A percentile compares a stretch with the other conserved stretches of the same genome.
phyloP scores from a whole-genome alignment of 2,888 invertebrate species.

The Minunthozetes semirufus region DNA sequence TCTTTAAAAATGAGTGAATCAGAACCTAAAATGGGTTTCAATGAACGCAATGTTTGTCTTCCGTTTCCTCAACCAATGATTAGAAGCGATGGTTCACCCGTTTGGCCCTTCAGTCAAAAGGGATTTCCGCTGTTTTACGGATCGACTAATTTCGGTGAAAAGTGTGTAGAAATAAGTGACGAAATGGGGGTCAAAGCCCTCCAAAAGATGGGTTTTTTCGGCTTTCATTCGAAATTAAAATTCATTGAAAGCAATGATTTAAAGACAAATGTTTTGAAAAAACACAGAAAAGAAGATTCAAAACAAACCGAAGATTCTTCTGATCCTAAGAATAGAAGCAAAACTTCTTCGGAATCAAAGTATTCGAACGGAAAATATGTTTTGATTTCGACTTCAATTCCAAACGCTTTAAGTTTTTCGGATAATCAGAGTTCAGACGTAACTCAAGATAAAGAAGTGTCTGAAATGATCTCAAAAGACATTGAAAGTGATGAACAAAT shows the following conservation, averaged over 20 bases:
- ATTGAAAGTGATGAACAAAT: not conserved
- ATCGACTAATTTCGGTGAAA: not conserved
- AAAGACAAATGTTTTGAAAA: not conserved
- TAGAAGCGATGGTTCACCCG: not conserved
- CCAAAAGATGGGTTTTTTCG: conserved; percentile 33
- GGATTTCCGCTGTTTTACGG: conserved; percentile 15
- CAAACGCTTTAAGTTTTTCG: conserved; percentile 20
- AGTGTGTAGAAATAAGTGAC: conserved; percentile 15
- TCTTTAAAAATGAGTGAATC: conserved; percentile 2
- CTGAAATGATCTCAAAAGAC: not conserved
- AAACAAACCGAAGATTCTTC: not conserved
- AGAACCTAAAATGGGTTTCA: not conserved
- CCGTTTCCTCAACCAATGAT: conserved; percentile 33
- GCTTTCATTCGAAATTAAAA: not conserved
- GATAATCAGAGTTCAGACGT: conserved; percentile 4
- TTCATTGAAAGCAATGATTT: not conserved
- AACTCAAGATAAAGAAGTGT: not conserved
- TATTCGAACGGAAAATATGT: conserved; percentile 15
- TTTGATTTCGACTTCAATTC: conserved; percentile 8
- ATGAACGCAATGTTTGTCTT: conserved; percentile 5
- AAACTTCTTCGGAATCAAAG: not conserved
- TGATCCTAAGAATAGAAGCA: not conserved
- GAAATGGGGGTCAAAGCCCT: not conserved
- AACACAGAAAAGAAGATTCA: not conserved
- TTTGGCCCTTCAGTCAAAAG: conserved; percentile 31